A percentile compares a stretch with the other conserved stretches of the same genome.
phyloP scores from a whole-genome alignment of 2,797 vertebrate species.

The Spea hammondii region DNA sequence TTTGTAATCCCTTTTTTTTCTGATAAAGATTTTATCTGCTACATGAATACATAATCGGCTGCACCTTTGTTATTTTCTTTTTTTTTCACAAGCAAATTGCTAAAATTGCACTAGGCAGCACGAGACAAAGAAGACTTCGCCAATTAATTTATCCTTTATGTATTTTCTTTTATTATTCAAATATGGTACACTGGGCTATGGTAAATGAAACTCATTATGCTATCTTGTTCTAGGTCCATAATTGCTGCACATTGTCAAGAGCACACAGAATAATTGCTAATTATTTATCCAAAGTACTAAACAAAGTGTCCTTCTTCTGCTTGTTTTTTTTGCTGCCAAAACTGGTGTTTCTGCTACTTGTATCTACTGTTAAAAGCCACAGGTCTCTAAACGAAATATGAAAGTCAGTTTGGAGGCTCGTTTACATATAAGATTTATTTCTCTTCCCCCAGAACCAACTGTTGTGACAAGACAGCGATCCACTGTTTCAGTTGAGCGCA shows the following conservation, averaged over 20 bases:
- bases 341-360: neutral
- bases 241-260: conserved; percentile 62
- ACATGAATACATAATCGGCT: conserved; percentile 69
- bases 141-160: conserved; percentile 71
- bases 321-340: neutral
- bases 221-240: conserved; percentile 60
- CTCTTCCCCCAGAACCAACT: conserved; percentile 32
- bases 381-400: neutral
- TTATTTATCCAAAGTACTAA: conserved; percentile 59
- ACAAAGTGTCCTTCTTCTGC: conserved; percentile 51
- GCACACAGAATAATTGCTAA: conserved; percentile 65
- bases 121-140: conserved; percentile 63
- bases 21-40: conserved; percentile 75
- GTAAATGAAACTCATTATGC: conserved; percentile 65
- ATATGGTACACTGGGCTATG: conserved; percentile 60
- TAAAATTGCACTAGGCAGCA: conserved; percentile 72
- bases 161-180: conserved; percentile 75
- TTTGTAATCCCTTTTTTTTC: conserved; percentile 65
- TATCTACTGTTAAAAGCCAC: conserved; percentile 34
- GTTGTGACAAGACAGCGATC: conserved; percentile 9
- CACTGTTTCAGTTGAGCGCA: conserved; percentile 12
- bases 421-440: conserved; percentile 35
- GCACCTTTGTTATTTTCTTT: conserved; percentile 66
- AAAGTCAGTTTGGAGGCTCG: conserved; percentile 45
- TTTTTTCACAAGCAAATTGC: conserved; percentile 72